Base-by-base conservation (phyloP, 92 coral and sea anemone species). In the Chrysogorgia sp. region DNA sequence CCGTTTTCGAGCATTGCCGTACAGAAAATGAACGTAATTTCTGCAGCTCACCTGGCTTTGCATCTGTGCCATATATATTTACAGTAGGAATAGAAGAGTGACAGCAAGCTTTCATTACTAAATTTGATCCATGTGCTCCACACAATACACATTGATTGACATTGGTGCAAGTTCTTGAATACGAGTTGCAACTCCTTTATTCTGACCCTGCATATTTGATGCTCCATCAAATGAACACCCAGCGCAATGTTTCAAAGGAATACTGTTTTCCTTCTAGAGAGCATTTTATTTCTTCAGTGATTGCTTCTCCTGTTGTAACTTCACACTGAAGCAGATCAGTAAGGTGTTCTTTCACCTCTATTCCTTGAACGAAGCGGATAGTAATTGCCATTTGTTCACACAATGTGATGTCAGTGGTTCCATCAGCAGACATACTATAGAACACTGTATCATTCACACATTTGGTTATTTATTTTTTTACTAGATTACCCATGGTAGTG, bases 21-120 rank as follows among this genome's bases (percentile, higher is more conserved):
- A 30, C 67, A 61, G 0, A 61, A n/a, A 61, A 61, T 37, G 43
- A 61, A 61, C 67, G 20, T 4, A 61, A 12, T 61, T 61, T 61
- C 67, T 61, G 67, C 67, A 61, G 41, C 20, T 31, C 40, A 61
- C 67, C 67, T 61, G 67, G 67, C 10, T 30, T 61, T 61, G 67
- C 41, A 31, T 61, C 41, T 61, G 67, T 61, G 20, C 67, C 20
- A 61, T 61, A 61, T 61, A 61, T 61, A 30, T 61, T 61, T 2
- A 61, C 67, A 61, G 67, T 37, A 61, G 67, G 40, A 61, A 61
- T 20, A 61, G 67, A 61, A 61, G 67, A 61, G 67, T 30, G 67
- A 31, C 34, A 61, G 41, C 12, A 28, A 61, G 67, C 67, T 61
- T 61, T 61, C 67, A 61, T 61, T 61, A 61, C 67, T 31, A 61